Base-by-base conservation (phyloP, 2,797 vertebrate genomes). In the Danio albolineatus region DNA sequence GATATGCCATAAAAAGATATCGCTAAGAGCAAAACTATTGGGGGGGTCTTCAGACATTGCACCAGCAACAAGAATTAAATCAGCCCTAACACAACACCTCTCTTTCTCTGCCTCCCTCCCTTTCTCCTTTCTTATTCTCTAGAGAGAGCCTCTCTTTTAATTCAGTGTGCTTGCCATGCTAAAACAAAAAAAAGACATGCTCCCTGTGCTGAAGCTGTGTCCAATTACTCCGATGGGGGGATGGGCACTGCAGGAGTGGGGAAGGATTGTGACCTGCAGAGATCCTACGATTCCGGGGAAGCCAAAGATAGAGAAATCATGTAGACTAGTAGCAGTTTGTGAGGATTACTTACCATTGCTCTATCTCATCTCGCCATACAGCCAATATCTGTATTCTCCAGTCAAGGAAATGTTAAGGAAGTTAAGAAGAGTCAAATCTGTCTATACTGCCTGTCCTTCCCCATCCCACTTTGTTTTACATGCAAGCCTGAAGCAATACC, bases 131-230 rank as follows among this genome's bases (percentile, higher is more conserved):
- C 76, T 56, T 75, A 86, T 85, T 87, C 90, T 89, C 88, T 87
- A 86, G 87, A 89, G 89, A 80, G 81, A 84, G 69, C 76, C 57
- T 76, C 73, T 88, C 73, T 85, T 80, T 82, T 83, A 67, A 80
- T 79, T 83, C 71, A 41, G 59, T 75, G 56, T 43, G 76, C 76
- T 79, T 60, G 61, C 71, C 46, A 73, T 74, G 65, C 73, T 76
- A 61, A 79, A 61, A 80, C 6, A 69, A 75, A 72, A 82, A 48
- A 67, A 57, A 67, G 48, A 77, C 85, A 84, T 85, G 80, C 84
- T 87, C 81, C 71, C 72, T 79, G 82, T 86, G 82, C 85, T 38
- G 54, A 79, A 86, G 85, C 79, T 53, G 86, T 87, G 88, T 90
- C 86, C 87, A 74, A 90, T 89, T 86, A 89, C 85, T 59, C 38